phyloP scores from a whole-genome alignment of 2,888 invertebrate species.

The Xestia ashworthii region DNA sequence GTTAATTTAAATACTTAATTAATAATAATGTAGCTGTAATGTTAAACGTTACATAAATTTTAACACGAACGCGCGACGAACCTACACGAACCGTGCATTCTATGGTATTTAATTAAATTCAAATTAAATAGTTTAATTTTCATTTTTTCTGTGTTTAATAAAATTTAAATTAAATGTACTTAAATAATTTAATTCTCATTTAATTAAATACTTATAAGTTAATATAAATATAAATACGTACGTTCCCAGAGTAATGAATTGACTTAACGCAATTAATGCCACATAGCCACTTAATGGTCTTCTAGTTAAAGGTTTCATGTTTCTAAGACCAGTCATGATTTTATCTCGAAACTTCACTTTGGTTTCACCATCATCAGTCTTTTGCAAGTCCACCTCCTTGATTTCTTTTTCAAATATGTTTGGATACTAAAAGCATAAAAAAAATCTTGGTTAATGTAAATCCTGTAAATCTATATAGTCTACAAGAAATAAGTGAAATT shows the following conservation, averaged over 20 bases:
- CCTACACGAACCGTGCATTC: background rate
- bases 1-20: background rate
- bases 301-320: slow-evolving; percentile 72
- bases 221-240: slow-evolving; percentile 63
- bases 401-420: slow-evolving; percentile 73
- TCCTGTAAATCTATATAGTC: background rate
- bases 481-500: background rate
- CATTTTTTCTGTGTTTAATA: too few relatives aligned
- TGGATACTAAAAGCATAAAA: slow-evolving; percentile 62
- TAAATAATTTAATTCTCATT: too few relatives aligned
- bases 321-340: slow-evolving; percentile 69
- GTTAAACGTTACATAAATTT: background rate
- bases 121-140: too few relatives aligned
- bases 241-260: slow-evolving; percentile 72
- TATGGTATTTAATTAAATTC: too few relatives aligned
- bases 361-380: slow-evolving; percentile 36
- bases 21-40: background rate
- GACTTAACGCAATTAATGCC: slow-evolving; percentile 65
- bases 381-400: slow-evolving; percentile 30
- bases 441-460: background rate
- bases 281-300: slow-evolving; percentile 72
- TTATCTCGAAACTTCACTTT: slow-evolving; percentile 36
- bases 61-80: background rate
- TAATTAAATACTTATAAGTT: too few relatives aligned
- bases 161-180: too few relatives aligned